A percentile compares a stretch with the other conserved stretches of the same genome.
Evolutionary conservation across 2,797 vertebrate genomes (phyloP).

Genomic region (Hypotaenidia philippensis): DNA sequence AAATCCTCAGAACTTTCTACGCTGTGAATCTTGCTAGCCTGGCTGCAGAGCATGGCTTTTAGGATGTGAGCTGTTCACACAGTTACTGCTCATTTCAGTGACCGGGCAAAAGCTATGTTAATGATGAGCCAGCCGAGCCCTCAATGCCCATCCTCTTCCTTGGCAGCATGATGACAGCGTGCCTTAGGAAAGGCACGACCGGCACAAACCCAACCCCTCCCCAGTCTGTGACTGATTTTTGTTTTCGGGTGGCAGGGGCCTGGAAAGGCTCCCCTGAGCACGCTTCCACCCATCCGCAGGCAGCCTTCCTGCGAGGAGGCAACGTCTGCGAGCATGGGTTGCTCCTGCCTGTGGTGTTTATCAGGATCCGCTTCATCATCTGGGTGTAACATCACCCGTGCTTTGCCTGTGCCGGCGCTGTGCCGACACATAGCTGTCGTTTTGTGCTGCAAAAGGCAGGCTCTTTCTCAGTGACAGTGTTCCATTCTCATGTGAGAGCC

Average conservation of each 20-base stretch:
- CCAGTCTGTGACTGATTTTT: rapidly evolving
- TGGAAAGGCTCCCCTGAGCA: rapidly evolving
- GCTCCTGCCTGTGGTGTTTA: neutral
- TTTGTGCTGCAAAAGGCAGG: neutral
- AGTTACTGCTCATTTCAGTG: neutral
- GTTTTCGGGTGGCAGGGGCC: neutral
- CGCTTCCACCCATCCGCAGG: rapidly evolving
- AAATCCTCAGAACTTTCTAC: neutral
- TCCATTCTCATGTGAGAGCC: rapidly evolving
- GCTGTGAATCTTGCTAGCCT: rapidly evolving
- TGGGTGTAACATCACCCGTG: rapidly evolving
- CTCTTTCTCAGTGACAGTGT: rapidly evolving
- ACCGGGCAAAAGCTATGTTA: rapidly evolving
- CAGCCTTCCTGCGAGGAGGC: neutral
- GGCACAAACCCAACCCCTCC: rapidly evolving
- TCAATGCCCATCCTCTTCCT: rapidly evolving
- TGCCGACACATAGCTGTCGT: neutral
- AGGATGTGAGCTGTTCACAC: neutral
- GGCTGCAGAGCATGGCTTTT: rapidly evolving
- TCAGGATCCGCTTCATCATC: rapidly evolving
- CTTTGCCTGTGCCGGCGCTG: rapidly evolving
- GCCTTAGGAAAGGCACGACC: neutral
- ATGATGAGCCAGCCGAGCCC: neutral
- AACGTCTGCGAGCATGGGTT: rapidly evolving
- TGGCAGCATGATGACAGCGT: rapidly evolving